Evolutionary conservation across 2,113 vertebrate species (phyloP).

Genomic region (Micronisus gabar): DNA sequence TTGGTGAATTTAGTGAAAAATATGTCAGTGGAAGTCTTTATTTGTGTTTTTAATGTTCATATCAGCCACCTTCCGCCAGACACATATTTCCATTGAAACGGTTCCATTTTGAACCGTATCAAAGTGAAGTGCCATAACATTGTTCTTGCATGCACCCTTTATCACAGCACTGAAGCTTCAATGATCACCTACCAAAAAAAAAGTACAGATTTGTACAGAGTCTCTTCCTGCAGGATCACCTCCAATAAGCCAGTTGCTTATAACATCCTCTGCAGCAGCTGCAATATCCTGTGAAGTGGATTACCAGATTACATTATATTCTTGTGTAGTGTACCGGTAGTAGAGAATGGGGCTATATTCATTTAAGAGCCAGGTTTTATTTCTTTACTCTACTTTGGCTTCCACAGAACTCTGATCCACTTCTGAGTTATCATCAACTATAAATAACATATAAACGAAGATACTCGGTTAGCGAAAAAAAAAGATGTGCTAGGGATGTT

Average conservation of each 20-base stretch:
- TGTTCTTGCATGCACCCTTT: not conserved
- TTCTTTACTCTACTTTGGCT: not conserved
- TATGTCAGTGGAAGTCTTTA: not conserved
- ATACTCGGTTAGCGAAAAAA: not conserved
- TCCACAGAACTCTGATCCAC: not conserved
- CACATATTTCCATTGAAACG: not conserved
- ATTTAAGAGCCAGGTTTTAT: not conserved
- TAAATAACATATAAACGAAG: not conserved
- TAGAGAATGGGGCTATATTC: not conserved
- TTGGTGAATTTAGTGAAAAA: not conserved
- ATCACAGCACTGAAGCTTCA: not conserved
- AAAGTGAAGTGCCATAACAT: not conserved
- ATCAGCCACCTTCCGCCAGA: not conserved
- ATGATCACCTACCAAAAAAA: not conserved
- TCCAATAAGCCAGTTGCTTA: not conserved
- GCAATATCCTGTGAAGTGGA: not conserved
- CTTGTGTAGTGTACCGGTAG: not conserved
- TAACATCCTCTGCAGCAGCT: not conserved
- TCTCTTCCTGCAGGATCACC: not conserved
- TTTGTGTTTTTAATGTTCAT: not conserved
- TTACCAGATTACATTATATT: not conserved
- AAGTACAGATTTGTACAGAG: not conserved
- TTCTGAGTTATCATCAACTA: not conserved
- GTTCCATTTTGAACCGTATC: not conserved
- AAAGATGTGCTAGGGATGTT: not conserved